Base-by-base conservation (phyloP, 2,797 vertebrate genomes). In the Hozukius guyotensis region DNA sequence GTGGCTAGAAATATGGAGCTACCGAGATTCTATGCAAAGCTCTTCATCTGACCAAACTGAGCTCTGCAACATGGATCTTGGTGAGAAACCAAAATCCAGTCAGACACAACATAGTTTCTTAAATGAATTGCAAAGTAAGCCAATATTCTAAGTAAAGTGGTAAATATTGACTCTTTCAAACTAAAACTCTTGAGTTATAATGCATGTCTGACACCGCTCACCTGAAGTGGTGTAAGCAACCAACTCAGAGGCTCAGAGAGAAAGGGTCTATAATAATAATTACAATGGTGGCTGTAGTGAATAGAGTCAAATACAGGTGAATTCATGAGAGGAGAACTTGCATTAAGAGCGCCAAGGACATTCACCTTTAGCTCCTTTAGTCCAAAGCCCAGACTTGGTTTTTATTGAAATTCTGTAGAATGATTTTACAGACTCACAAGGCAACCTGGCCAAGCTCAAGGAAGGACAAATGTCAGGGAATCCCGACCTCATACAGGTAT, bases 21-120 rank as follows among this genome's bases (percentile, higher is more conserved):
- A 6, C 46, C 0, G 13, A 42, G 24, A 32, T 7, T 31, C 46
- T 52, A 62, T 63, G 49, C 72, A 57, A 71, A 67, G 60, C 53
- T 74, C 12, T 60, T 74, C 31, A 61, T 75, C 61, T 61, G 70
- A 70, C 36, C 65, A 72, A 63, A 59, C 62, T 55, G 25, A 75
- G 70, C 71, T 16, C 24, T 13, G 29, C 18, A 55, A 72, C 59
- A 66, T 2, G 31, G 36, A 62, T 31, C 36, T 52, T 75, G 22
- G 34, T 80, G 25, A 29, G 32, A 53, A 29, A 74, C 16, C 64
- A 80, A 77, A 7, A 67, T 20, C 24, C 18, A 42, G 42, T 62
- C 57, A 63, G 29, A 52, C 53, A 74, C 25, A 52, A 31, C 38
- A 16, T 2, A 24, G 9, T 24, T 34, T 32, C 12, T 72, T 25